Evolutionary conservation across 2,797 vertebrate species (phyloP).

Genomic region (Furcifer pardalis): DNA sequence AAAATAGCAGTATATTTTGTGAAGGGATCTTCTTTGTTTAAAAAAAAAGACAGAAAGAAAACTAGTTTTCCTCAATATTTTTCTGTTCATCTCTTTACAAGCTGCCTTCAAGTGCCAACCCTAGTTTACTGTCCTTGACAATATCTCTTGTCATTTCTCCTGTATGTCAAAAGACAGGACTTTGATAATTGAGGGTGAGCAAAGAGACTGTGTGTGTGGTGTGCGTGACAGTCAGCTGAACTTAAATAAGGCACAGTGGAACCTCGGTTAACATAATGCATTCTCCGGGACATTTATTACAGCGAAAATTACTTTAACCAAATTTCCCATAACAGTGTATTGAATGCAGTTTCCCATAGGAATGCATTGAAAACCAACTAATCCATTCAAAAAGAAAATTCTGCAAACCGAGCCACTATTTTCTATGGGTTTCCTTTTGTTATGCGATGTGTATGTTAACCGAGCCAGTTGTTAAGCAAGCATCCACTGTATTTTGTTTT

Average conservation of each 20-base stretch:
- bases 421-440: no score
- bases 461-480: no score
- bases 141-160: conserved; percentile 69
- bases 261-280: no score
- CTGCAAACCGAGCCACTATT: no score
- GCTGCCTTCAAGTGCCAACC: conserved; percentile 65
- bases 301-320: no score
- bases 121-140: conserved; percentile 65
- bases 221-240: conserved; percentile 50
- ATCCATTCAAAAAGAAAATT: no score
- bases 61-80: conserved; percentile 73
- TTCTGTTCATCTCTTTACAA: conserved; percentile 62
- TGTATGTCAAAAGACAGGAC: conserved; percentile 70
- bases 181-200: conserved; percentile 66
- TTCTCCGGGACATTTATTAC: no score
- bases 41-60: background rate
- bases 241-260: conserved; percentile 69
- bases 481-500: conserved; percentile 60
- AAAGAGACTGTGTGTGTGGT: background rate
- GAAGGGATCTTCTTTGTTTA: conserved; percentile 63
- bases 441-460: no score
- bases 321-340: no score
- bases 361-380: no score
- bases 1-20: conserved; percentile 76
- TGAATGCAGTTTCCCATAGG: no score